A percentile compares a stretch with the other conserved stretches of the same genome.
These are phyloP conservation scores for Acanthaster planci DNA, from an alignment of 35 echinoderm and acorn worm genomes.

Conservation along the genomic window DNA sequence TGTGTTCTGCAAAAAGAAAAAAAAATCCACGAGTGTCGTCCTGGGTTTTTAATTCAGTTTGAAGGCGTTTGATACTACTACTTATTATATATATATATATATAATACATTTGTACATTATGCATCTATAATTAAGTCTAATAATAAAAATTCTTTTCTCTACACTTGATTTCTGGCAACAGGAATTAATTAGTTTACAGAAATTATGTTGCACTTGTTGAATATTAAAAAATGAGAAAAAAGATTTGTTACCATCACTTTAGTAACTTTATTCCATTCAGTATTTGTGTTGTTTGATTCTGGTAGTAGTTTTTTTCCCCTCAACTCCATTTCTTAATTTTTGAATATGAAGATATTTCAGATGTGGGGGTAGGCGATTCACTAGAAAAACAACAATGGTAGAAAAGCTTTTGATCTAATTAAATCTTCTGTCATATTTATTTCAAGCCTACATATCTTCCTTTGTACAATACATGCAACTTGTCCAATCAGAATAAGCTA, in stretches of 20 bases:
- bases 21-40: background rate
- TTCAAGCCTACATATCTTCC: constrained; percentile 5
- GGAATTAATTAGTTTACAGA: constrained; percentile 19
- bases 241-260: too few species aligned
- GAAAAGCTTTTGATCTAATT: background rate
- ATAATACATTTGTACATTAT: constrained; percentile 30
- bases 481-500: constrained; percentile 8
- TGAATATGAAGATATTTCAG: too few species aligned
- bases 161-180: constrained; percentile 4
- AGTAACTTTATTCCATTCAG: too few species aligned
- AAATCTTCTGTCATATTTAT: constrained; percentile 20
- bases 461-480: constrained; percentile 24
- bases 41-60: background rate
- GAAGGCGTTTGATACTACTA: constrained; percentile 17
- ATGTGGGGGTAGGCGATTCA: too few species aligned
- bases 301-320: too few species aligned
- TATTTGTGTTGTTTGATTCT: too few species aligned
- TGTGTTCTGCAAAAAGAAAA: background rate
- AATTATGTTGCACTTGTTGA: constrained; percentile 22
- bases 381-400: too few species aligned
- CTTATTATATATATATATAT: too few species aligned
- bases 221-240: background rate
- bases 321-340: too few species aligned
- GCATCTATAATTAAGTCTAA: constrained; percentile 23
- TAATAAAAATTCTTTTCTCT: constrained; percentile 12